Percentiles rank a stretch among this genome's conserved stretches.
Conservation (phyloP, 1,140 invertebrate genomes). For the Eurytemora carolleeae region DNA sequence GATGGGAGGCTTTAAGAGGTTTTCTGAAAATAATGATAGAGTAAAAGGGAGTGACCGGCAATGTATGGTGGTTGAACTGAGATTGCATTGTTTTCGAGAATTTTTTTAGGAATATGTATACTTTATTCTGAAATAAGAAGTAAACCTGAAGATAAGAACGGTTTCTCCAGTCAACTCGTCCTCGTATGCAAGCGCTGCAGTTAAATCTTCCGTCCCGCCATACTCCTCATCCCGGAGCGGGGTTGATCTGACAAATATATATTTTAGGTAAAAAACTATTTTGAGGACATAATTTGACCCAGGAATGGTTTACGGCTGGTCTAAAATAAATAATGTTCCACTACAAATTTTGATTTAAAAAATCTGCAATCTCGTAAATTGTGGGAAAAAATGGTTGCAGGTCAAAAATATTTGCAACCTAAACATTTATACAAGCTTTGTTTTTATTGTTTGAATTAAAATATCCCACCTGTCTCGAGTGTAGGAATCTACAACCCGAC, state of each 20-base stretch:
- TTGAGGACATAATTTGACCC: not conserved
- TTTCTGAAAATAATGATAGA: not conserved
- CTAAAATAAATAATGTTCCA: not conserved
- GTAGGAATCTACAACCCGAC: constrained; percentile 72
- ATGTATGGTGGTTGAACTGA: no score
- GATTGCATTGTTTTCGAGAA: no score
- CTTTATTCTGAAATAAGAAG: no score
- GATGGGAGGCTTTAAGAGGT: not conserved
- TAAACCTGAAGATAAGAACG: no score
- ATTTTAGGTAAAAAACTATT: not conserved
- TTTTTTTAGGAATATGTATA: no score
- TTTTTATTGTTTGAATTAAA: no score
- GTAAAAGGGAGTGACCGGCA: no score
- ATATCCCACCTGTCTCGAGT: constrained; percentile 69
- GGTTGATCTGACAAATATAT: not conserved
- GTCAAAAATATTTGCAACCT: no score
- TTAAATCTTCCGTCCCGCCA: not conserved
- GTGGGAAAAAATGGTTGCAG: no score
- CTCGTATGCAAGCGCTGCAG: not conserved
- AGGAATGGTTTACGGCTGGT: not conserved
- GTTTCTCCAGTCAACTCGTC: no score
- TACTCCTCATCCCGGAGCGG: not conserved
- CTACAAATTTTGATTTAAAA: not conserved
- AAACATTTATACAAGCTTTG: not conserved
- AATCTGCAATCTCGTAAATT: not conserved